Evolutionary conservation across 2,797 vertebrate species (phyloP).

Genomic region (Acomys russatus): DNA sequence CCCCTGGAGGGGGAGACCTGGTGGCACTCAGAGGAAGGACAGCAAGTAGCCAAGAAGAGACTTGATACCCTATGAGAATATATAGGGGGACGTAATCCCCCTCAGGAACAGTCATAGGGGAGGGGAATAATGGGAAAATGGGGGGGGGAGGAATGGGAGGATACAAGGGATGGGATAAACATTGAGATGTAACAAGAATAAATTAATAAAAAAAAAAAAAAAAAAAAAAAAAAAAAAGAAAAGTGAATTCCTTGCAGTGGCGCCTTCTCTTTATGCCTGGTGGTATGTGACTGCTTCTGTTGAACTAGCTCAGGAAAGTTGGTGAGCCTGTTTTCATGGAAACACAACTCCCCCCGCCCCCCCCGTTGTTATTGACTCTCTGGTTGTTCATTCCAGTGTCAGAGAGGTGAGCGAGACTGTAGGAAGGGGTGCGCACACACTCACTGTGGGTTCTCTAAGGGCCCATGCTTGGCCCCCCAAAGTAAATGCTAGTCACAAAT

Average conservation of each 20-base stretch:
- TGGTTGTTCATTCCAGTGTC: conserved; percentile 65
- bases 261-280: conserved; percentile 61
- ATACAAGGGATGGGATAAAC: no score
- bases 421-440: conserved; percentile 38
- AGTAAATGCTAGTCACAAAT: conserved; percentile 65
- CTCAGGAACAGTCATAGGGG: no score
- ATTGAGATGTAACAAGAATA: no score
- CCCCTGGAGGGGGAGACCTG: no score
- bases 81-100: no score
- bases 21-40: no score
- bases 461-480: conserved; percentile 29
- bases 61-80: no score
- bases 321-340: conserved; percentile 65
- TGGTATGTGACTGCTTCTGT: conserved; percentile 64
- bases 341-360: conserved; percentile 38
- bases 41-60: no score
- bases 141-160: no score
- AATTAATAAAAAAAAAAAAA: no score
- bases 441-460: conserved; percentile 69
- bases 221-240: no score
- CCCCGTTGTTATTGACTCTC: conserved; percentile 48
- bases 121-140: no score
- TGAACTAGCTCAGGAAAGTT: conserved; percentile 70
- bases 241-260: conserved; percentile 67
- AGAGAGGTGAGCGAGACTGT: neutral